Conservation (phyloP, 1,140 invertebrate species). For the Tetragnatha versicolor region DNA sequence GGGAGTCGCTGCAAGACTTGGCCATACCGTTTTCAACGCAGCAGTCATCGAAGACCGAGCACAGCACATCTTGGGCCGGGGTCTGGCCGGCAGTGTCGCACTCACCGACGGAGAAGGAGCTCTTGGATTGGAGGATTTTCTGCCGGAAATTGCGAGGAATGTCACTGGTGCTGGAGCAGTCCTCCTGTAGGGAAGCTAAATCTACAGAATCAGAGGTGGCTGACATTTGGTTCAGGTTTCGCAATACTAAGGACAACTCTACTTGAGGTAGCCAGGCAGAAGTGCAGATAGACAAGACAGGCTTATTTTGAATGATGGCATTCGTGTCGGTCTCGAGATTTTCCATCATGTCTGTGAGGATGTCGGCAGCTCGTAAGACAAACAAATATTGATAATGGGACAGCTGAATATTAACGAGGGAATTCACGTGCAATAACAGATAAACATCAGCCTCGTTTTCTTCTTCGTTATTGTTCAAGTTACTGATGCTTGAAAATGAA, state of each 20-base stretch:
- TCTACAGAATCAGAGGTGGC: constrained; percentile 53
- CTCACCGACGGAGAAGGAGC: constrained; percentile 46
- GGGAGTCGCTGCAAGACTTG: constrained; percentile 53
- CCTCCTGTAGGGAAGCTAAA: constrained; percentile 46
- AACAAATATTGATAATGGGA: constrained; percentile 95
- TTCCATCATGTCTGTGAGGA: constrained; percentile 78
- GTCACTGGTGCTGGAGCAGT: constrained; percentile 44
- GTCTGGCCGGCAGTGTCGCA: constrained; percentile 31
- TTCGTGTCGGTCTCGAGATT: constrained; percentile 82
- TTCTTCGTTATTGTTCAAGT: constrained; percentile 32
- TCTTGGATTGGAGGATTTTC: constrained; percentile 43
- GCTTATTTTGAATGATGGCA: constrained; percentile 69
- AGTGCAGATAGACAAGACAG: constrained; percentile 24
- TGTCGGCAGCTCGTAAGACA: constrained; percentile 81
- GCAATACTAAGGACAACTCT: constrained; percentile 48
- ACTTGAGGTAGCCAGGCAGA: constrained; percentile 43
- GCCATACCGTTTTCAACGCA: constrained; percentile 39
- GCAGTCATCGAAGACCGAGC: constrained; percentile 31
- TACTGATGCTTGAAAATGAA: neutral
- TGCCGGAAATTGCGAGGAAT: constrained; percentile 12
- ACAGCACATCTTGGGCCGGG: neutral
- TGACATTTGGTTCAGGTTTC: constrained; percentile 49
- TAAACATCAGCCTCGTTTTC: constrained; percentile 52
- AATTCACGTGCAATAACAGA: constrained; percentile 55
- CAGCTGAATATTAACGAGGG: constrained; percentile 71